Percentiles rank a stretch among this genome's conserved stretches.
These are phyloP conservation scores for Macropis europaea DNA, from an alignment of 2,888 invertebrate species.

Conservation along the genomic window DNA sequence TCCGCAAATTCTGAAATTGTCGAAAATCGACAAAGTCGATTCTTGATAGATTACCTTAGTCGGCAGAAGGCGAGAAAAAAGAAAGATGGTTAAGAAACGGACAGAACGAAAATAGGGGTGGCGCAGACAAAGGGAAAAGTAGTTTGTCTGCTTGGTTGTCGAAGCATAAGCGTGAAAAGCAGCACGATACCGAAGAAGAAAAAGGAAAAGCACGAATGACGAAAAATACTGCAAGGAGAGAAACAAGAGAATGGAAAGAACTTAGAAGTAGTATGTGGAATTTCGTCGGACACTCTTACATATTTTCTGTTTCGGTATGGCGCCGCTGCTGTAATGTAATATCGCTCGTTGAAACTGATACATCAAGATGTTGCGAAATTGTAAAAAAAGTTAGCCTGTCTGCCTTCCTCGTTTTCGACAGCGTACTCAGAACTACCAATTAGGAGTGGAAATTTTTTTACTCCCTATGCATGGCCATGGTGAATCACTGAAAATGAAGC, in stretches of 20 bases:
- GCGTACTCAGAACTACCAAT: too few relatives aligned
- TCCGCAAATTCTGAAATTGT: too few relatives aligned
- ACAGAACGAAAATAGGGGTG: slow-evolving; percentile 42
- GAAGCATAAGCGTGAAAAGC: slow-evolving; percentile 36
- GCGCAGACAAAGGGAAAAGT: slow-evolving; percentile 21
- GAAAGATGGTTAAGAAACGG: slow-evolving; percentile 32
- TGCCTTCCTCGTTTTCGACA: not conserved
- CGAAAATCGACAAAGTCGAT: not conserved
- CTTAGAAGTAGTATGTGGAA: slow-evolving; percentile 9
- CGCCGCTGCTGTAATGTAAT: not conserved
- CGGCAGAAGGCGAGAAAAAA: not conserved
- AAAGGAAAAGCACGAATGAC: slow-evolving; percentile 6
- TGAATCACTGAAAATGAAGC: too few relatives aligned
- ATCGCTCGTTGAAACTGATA: slow-evolving; percentile 14
- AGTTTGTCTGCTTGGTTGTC: slow-evolving; percentile 17
- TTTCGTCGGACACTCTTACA: not conserved
- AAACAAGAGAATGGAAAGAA: slow-evolving; percentile 27
- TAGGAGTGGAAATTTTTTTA: too few relatives aligned
- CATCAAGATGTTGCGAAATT: not conserved
- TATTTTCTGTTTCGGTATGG: slow-evolving; percentile 20
- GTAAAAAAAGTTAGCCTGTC: not conserved
- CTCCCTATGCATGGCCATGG: too few relatives aligned
- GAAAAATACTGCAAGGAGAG: slow-evolving; percentile 43
- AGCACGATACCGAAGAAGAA: slow-evolving; percentile 14
- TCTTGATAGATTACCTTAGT: slow-evolving; percentile 1